phyloP scores from a whole-genome alignment of 2,113 vertebrate species.

The Galemys pyrenaicus region DNA sequence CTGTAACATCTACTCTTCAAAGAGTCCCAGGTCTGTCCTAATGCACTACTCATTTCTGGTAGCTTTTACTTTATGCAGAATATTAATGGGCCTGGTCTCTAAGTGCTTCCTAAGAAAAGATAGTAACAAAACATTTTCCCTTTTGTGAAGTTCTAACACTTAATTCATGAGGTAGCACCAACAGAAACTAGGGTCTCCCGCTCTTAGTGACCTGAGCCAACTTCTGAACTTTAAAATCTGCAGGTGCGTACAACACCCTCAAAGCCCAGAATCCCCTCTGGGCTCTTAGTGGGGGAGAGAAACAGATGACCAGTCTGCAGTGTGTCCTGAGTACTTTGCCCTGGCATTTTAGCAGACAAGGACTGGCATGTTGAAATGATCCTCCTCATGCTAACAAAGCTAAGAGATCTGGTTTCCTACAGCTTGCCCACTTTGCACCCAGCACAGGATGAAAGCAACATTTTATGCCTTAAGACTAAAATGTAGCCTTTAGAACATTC shows the following conservation, averaged over 20 bases:
- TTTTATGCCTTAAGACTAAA: conserved; percentile 34
- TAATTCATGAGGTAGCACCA: not conserved
- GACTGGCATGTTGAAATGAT: not conserved
- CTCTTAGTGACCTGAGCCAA: not conserved
- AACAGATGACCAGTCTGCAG: not conserved
- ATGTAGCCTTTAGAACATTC: conserved; percentile 15
- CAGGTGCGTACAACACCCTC: not conserved
- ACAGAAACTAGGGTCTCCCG: not conserved
- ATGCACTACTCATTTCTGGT: not conserved
- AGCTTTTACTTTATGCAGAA: not conserved
- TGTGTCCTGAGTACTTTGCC: not conserved
- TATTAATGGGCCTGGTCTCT: conserved; percentile 20
- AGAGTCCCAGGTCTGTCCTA: not conserved
- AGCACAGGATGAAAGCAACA: not conserved
- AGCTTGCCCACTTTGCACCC: not conserved
- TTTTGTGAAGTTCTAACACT: conserved; percentile 21
- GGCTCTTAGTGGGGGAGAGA: not conserved
- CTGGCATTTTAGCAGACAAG: not conserved
- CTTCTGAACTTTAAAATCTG: not conserved
- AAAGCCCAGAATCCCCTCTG: rapidly evolving
- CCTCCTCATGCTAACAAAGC: not conserved
- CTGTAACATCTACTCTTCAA: not conserved
- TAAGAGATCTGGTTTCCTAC: not conserved
- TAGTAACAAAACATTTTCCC: not conserved
- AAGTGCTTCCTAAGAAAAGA: not conserved